phyloP scores from a whole-genome alignment of 2,888 invertebrate species.

The Pardosa pseudoannulata region DNA sequence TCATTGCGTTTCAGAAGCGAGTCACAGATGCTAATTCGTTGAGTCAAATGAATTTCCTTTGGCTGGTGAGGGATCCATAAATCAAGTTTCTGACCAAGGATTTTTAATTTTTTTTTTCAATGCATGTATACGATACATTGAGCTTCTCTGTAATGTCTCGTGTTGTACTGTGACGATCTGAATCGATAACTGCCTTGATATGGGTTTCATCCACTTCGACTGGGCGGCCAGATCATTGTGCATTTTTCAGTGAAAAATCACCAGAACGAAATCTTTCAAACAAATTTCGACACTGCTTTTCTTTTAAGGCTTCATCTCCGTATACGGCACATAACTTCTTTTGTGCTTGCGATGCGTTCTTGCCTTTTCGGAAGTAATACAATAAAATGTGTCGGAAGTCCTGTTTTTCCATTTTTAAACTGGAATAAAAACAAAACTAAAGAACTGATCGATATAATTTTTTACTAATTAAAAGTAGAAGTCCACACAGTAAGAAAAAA shows the following conservation, averaged over 20 bases:
- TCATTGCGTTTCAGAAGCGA: no score
- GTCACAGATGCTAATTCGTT: no score
- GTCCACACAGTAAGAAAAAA: not conserved
- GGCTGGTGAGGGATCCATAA: no score
- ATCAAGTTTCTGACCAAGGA: not conserved
- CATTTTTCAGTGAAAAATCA: constrained; percentile 5
- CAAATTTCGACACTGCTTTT: not conserved
- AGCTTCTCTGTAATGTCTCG: not conserved
- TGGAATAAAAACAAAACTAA: not conserved
- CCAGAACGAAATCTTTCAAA: not conserved
- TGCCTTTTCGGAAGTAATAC: not conserved
- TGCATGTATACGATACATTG: constrained; percentile 3
- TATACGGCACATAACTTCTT: constrained; percentile 7
- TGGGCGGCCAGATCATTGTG: not conserved
- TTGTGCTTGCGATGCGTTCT: not conserved
- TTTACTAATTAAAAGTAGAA: not conserved
- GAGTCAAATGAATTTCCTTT: not conserved
- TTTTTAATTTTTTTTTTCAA: not conserved
- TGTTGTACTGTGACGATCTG: constrained; percentile 3
- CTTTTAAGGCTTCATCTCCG: not conserved
- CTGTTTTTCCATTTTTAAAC: not conserved
- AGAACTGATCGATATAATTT: not conserved
- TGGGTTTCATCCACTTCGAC: constrained; percentile 2
- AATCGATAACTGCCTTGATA: not conserved
- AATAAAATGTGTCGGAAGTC: not conserved